Percentiles rank a stretch among this genome's conserved stretches.
Conservation (phyloP, 2,113 vertebrate genomes). For the Oncorhynchus gorbuscha region DNA sequence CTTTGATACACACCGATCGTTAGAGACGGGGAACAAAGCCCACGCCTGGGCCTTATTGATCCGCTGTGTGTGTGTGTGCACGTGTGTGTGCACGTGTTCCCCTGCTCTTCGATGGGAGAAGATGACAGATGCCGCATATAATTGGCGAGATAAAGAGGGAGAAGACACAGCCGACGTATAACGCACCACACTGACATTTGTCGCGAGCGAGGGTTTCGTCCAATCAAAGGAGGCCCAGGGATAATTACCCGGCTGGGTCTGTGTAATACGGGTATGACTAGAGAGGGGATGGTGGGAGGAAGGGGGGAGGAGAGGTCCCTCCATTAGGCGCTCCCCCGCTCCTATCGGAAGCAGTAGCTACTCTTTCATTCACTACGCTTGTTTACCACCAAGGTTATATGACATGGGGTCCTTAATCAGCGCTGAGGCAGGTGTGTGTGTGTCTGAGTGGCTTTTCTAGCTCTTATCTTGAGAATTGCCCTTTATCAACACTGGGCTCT, state of each 20-base stretch:
- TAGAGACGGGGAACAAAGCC: conserved; percentile 26
- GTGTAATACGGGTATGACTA: neutral
- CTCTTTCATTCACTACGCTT: neutral
- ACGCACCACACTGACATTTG: neutral
- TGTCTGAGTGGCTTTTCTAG: neutral
- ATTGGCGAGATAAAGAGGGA: conserved; percentile 16
- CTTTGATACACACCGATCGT: conserved; percentile 2
- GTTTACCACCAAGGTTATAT: neutral
- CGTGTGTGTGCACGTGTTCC: neutral
- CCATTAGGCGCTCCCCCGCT: conserved; percentile 15
- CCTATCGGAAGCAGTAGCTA: conserved; percentile 5
- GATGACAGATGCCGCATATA: neutral
- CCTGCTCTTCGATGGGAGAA: neutral
- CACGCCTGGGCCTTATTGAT: conserved; percentile 13
- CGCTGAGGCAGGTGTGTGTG: neutral
- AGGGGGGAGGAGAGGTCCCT: conserved; percentile 6
- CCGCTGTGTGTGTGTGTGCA: neutral
- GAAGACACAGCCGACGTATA: neutral
- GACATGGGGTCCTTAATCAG: neutral
- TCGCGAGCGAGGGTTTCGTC: neutral
- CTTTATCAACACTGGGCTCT: no score
- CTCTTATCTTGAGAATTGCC: no score
- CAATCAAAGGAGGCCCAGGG: neutral
- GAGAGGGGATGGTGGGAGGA: neutral
- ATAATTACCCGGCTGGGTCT: neutral